Evolutionary conservation across 1,140 invertebrate genomes (phyloP).

Genomic region (Prorops nasuta): DNA sequence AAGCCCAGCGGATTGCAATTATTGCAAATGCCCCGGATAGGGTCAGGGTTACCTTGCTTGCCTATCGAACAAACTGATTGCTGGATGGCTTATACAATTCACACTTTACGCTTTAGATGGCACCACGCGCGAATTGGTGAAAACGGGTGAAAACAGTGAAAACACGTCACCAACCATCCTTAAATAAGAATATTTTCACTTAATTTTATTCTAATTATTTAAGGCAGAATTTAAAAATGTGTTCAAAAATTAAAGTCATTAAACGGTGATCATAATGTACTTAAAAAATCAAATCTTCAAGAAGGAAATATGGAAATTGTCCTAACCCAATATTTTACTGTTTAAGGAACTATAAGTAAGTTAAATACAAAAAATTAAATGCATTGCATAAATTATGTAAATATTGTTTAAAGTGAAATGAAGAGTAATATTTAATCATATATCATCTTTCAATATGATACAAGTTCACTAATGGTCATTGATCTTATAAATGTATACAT

Average conservation of each 20-base stretch:
- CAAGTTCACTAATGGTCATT: neutral
- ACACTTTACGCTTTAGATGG: constrained; percentile 13
- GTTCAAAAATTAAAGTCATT: constrained; percentile 5
- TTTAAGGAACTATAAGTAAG: constrained; percentile 17
- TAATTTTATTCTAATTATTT: constrained; percentile 3
- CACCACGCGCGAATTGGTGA: constrained; percentile 16
- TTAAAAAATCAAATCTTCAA: constrained; percentile 14
- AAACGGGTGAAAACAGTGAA: too few relatives aligned
- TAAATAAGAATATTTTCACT: neutral
- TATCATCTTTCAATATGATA: neutral
- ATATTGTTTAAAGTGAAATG: neutral
- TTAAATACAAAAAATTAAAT: neutral
- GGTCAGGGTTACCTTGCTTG: too few relatives aligned
- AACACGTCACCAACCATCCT: constrained; percentile 16
- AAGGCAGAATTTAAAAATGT: constrained; percentile 10
- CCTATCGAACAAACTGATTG: too few relatives aligned
- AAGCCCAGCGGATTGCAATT: too few relatives aligned
- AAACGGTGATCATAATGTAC: neutral
- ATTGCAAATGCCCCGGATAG: too few relatives aligned
- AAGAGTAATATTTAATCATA: neutral
- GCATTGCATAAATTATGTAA: constrained; percentile 3
- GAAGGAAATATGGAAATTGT: constrained; percentile 15
- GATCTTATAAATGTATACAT: neutral
- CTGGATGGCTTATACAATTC: too few relatives aligned
- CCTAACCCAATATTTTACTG: constrained; percentile 26